Base-by-base conservation (phyloP, 2,113 vertebrate genomes). In the Apaloderma vittatum region DNA sequence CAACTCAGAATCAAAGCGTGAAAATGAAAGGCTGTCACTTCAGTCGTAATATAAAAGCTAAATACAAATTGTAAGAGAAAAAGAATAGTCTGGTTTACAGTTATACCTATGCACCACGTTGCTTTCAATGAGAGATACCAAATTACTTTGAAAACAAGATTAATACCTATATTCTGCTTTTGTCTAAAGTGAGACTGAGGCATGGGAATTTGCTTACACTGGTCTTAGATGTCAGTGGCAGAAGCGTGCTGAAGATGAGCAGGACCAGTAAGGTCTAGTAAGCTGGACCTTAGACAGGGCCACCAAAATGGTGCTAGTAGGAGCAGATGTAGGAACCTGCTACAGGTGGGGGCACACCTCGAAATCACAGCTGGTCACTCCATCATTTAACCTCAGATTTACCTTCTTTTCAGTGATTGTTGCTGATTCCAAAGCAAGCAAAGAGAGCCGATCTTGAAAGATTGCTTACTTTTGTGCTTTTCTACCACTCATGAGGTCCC, bases 21-120 rank as follows among this genome's bases (percentile, higher is more conserved):
- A 86, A 96, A 95, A 93, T 45, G n/a, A 83, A 37, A 83, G 55
- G 59, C 37, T 92, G 82, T 74, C 51, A 71, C 70, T 86, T 67
- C 34, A 63, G 55, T 37, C 63, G 21, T 30, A 78, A 77, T 23
- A 71, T 61, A 62, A 82, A 74, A 87, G 73, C 8, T 40, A 79
- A 93, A 93, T 7, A 57, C 9, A 48, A 83, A 62, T 34, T 32
- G 36, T 40, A 66, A 58, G 37, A 37, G 52, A 57, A 81, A 58
- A 54, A 46, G 83, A 80, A 46, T 1, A 15, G 2, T 17, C 45
- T 62, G 15, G 0, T 93, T 88, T 73, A 14, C 9, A 9, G 29
- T 15, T 54, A 6, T 2, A 23, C 34, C 9, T 43, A 34, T 19
- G 3, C 37, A 20, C 8, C 14, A 11, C 6, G 0, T 3, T 12